phyloP scores from a whole-genome alignment of 2,113 vertebrate genomes.

The Pitta sordida region DNA sequence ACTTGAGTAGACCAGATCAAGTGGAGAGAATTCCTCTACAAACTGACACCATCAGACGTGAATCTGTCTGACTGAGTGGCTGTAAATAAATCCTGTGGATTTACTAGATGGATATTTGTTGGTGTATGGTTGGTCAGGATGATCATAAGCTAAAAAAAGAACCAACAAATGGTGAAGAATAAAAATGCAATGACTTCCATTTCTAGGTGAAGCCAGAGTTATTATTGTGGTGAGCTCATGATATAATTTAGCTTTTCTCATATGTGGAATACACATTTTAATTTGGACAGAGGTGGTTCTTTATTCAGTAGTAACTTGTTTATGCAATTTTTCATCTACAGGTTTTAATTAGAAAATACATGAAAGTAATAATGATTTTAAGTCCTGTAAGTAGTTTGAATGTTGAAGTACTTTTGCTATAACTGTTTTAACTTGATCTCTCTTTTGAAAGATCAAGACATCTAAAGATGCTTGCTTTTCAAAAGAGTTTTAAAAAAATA shows the following conservation, averaged over 20 bases:
- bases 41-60: not conserved
- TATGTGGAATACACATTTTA: not conserved
- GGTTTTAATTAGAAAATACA: not conserved
- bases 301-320: not conserved
- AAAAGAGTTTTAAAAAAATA: not conserved
- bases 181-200: not conserved
- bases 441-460: not conserved
- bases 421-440: not conserved
- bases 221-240: not conserved
- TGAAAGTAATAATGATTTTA: not conserved
- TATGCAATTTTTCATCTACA: not conserved
- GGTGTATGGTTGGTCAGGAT: not conserved
- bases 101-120: not conserved
- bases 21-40: not conserved
- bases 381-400: not conserved
- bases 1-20: not conserved
- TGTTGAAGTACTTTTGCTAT: not conserved
- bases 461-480: not conserved
- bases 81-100: not conserved
- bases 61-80: not conserved
- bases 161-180: not conserved
- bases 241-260: not conserved
- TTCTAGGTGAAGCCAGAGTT: not conserved
- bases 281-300: not conserved
- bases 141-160: not conserved